Base-by-base conservation (phyloP, 2,797 vertebrate genomes). In the Amniataba percoides region DNA sequence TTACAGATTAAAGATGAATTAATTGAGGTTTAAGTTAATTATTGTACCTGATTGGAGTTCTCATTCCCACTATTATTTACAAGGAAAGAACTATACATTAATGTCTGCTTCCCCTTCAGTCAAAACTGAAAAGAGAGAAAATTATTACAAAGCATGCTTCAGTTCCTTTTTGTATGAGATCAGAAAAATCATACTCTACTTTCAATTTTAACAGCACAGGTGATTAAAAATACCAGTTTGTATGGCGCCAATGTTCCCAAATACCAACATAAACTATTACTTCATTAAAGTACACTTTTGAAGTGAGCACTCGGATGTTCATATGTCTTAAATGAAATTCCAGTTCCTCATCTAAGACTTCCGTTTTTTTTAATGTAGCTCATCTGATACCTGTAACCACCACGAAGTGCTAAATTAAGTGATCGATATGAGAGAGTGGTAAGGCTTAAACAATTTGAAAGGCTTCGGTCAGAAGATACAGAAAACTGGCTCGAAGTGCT, bases 31-130 rank as follows among this genome's bases (percentile, higher is more conserved):
- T 74, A 55, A 79, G 43, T 81, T 83, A 34, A 46, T 62, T 74
- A 40, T 64, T 71, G 53, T 77, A 83, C 82, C 83, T 86, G 86
- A 87, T 61, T 61, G 48, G 75, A 74, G 74, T 57, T 70, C 16
- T 69, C n/a, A 19, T 62, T 78, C 52, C 49, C 79, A 74, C 45
- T 49, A 45, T 53, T 61, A 55, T 49, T 73, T 66, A 42, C 31
- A 77, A 66, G 34, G 56, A 49, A 67, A 31, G 46, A 71, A 61
- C 43, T 62, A 16, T 70, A 56, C 23, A 52, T 74, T 52, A 18
- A 61, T 49, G 43, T 61, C 18, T 31, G 46, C 39, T 7, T 25
- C 72, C 34, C 69, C 49, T 59, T 1, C 16, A 53, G 40, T 10
- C 23, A 69, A 53, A 52, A 40, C 4, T 15, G 2, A 36, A 73